These are phyloP conservation scores for Tetraneura akinire DNA, from an alignment of 1,140 invertebrate genomes.

Conservation along the genomic window DNA sequence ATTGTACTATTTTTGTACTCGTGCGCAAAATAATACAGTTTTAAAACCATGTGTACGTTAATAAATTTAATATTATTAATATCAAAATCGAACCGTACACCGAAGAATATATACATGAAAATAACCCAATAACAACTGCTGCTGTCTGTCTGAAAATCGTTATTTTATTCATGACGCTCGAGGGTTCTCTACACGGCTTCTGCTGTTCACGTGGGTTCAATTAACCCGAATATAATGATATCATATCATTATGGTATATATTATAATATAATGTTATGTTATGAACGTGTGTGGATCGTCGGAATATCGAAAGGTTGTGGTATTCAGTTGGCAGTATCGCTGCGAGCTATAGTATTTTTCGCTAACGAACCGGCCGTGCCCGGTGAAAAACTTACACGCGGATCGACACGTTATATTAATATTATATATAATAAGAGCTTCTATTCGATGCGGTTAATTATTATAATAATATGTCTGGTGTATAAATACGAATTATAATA, in stretches of 20 bases:
- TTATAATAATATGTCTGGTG: too few species aligned
- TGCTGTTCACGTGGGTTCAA: constrained; percentile 31
- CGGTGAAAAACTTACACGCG: constrained; percentile 7
- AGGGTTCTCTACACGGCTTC: constrained; percentile 35
- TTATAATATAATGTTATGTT: too few species aligned
- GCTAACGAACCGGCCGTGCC: constrained; percentile 18
- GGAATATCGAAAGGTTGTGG: constrained; percentile 7
- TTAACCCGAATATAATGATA: constrained; percentile 42
- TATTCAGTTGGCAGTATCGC: neutral
- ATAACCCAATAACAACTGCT: constrained; percentile 7
- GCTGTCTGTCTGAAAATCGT: constrained; percentile 32
- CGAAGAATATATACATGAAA: neutral
- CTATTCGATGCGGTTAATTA: neutral
- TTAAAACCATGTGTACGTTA: neutral
- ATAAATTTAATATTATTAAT: neutral
- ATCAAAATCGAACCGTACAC: neutral
- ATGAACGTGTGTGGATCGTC: neutral
- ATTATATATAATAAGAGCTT: neutral
- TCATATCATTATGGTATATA: neutral
- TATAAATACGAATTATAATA: too few species aligned
- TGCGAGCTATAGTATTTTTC: constrained; percentile 1
- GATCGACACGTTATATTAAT: neutral
- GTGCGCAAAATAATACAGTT: neutral
- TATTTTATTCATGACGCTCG: constrained; percentile 32
- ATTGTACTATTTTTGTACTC: too few species aligned